Conservation (phyloP, 2,797 vertebrate species). For the Denticeps clupeoides region DNA sequence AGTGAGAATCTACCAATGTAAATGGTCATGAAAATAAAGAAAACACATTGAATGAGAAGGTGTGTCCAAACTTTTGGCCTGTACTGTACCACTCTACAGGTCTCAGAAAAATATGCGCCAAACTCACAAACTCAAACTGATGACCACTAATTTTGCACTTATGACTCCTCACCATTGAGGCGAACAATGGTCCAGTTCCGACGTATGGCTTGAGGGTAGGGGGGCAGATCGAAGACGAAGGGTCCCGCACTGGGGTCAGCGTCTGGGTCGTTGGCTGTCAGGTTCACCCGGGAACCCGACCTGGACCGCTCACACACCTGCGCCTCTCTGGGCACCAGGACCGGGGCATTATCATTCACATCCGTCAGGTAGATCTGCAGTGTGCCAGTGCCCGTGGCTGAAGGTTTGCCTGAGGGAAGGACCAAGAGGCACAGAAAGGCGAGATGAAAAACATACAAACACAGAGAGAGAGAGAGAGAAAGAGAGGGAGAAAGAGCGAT, state of each 20-base stretch:
- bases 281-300: constrained; percentile 76
- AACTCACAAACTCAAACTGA: no score
- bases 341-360: constrained; percentile 89
- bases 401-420: constrained; percentile 70
- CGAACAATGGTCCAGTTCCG: constrained; percentile 93
- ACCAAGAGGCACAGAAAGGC: constrained; percentile 8
- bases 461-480: background rate
- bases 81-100: no score
- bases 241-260: constrained; percentile 85
- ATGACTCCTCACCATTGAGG: constrained; percentile 77
- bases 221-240: constrained; percentile 89
- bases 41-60: no score
- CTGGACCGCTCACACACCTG: constrained; percentile 83
- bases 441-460: background rate
- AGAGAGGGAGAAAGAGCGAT: background rate
- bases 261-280: constrained; percentile 84
- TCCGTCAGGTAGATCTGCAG: constrained; percentile 94
- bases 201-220: constrained; percentile 69
- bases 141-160: no score
- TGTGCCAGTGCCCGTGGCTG: constrained; percentile 88
- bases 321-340: constrained; percentile 80
- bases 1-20: no score
- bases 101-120: no score
- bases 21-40: no score
- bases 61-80: no score